These are phyloP conservation scores for Ctenochaetus hawaiiensis DNA, from an alignment of 2,797 vertebrate species.

Conservation along the genomic window DNA sequence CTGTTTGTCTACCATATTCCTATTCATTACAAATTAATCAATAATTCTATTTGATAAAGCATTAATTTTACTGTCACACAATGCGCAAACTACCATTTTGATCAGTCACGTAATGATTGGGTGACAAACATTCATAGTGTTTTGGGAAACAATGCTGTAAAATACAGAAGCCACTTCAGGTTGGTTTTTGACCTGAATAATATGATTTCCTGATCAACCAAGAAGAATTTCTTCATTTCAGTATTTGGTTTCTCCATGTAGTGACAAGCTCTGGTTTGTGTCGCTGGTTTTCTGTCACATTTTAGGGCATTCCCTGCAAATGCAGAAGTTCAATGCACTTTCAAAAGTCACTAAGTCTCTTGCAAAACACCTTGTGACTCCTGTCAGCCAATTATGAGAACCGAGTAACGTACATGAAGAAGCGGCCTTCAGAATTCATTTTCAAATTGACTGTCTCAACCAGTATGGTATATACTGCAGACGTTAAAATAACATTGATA, in stretches of 20 bases:
- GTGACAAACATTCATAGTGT: constrained; percentile 21
- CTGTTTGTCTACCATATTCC: too few species aligned
- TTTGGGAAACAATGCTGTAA: background rate
- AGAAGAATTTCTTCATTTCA: background rate
- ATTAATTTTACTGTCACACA: background rate
- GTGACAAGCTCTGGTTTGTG: background rate
- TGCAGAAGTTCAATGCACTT: constrained; percentile 32
- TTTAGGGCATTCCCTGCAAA: background rate
- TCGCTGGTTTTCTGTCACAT: background rate
- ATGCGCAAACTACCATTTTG: background rate
- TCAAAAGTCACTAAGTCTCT: constrained; percentile 47
- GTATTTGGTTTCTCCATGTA: background rate
- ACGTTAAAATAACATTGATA: background rate
- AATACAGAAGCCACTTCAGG: background rate
- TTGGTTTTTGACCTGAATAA: background rate
- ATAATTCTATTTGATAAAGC: background rate
- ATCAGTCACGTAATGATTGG: constrained; percentile 5
- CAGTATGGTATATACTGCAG: background rate
- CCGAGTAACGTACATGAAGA: too few species aligned
- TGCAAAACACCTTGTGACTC: constrained; percentile 51
- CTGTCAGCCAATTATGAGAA: constrained; percentile 1
- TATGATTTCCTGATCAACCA: background rate
- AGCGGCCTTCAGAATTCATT: background rate
- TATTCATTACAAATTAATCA: too few species aligned
- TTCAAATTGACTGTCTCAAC: background rate